Conservation (phyloP, 1,140 invertebrate species). For the Plodia interpunctella region DNA sequence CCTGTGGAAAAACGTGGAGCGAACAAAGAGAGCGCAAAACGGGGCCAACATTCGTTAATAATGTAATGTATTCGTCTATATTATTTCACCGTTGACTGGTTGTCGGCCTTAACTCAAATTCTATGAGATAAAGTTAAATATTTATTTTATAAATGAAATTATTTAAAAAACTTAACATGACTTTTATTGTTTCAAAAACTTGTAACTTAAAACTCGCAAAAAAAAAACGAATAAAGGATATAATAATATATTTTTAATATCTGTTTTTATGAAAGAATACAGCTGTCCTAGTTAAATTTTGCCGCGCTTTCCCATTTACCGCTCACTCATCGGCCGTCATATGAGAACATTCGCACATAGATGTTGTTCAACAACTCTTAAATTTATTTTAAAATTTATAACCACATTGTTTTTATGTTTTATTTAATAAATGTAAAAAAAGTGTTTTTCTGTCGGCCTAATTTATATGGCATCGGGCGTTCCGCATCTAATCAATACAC, state of each 20-base stretch:
- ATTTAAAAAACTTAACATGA: not conserved
- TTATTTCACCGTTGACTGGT: conserved; percentile 60
- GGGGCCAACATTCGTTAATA: conserved; percentile 76
- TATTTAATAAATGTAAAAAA: conserved; percentile 28
- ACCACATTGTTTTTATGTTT: conserved; percentile 16
- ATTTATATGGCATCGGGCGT: conserved; percentile 76
- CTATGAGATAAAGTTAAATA: not conserved
- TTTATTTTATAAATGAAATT: not conserved
- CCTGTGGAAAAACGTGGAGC: conserved; percentile 56
- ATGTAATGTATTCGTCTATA: conserved; percentile 75
- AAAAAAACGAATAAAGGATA: no score
- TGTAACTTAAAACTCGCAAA: no score
- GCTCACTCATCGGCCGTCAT: not conserved
- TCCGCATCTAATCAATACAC: conserved; percentile 78
- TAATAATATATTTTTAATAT: no score
- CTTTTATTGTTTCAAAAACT: no score
- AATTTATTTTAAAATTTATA: no score
- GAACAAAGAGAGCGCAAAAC: conserved; percentile 76
- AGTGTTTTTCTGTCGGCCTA: conserved; percentile 73
- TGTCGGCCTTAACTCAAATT: conserved; percentile 17
- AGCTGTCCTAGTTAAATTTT: conserved; percentile 8
- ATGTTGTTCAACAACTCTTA: no score
- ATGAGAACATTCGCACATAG: no score
- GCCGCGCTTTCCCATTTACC: conserved; percentile 9
- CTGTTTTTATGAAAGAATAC: no score